Conservation (phyloP, 2,888 invertebrate genomes). For the Cosmia pyralina region DNA sequence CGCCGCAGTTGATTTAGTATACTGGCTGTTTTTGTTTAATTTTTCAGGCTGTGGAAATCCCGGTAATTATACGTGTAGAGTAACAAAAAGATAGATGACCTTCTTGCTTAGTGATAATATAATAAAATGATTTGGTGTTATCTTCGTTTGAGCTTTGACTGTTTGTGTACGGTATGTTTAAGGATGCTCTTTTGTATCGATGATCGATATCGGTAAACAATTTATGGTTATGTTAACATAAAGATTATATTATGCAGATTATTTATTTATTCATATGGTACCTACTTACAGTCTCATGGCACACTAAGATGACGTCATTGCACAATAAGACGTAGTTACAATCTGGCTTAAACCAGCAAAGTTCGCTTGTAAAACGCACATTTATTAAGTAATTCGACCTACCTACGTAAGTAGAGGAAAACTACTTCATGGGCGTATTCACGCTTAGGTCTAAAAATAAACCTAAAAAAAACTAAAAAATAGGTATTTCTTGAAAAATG, state of each 20-base stretch:
- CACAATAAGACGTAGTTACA: constrained; percentile 15
- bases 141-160: constrained; percentile 21
- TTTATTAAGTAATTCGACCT: constrained; percentile 22
- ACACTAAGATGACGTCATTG: constrained; percentile 35
- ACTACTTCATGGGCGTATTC: constrained; percentile 1
- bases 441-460: background rate
- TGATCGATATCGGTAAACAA: background rate
- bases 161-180: background rate
- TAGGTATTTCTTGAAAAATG: constrained; percentile 1
- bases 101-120: background rate
- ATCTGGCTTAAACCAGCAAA: constrained; percentile 26
- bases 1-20: constrained; percentile 70
- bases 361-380: constrained; percentile 11
- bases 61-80: constrained; percentile 38
- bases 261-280: constrained; percentile 11
- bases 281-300: constrained; percentile 7
- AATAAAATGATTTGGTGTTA: constrained; percentile 22
- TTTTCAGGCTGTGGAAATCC: constrained; percentile 23
- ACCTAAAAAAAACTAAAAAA: background rate
- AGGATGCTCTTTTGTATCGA: constrained; percentile 3
- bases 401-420: constrained; percentile 15
- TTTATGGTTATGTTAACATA: constrained; percentile 14
- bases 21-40: constrained; percentile 65
- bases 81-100: constrained; percentile 17
- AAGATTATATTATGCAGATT: constrained; percentile 18